phyloP scores from a whole-genome alignment of 2,888 invertebrate species.

The Stenolophus ochropezus region DNA sequence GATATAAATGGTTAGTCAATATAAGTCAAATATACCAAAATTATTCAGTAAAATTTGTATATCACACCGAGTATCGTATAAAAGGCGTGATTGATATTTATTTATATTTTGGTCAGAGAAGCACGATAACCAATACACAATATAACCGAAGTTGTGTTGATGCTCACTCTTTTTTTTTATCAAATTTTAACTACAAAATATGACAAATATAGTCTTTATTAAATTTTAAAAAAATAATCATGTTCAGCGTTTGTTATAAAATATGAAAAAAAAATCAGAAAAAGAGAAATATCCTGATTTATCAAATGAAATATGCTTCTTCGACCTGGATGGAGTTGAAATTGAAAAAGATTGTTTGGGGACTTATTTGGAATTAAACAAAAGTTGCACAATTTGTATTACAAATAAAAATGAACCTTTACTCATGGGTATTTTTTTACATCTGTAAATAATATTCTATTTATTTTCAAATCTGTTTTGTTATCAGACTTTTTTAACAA shows the following conservation, averaged over 20 bases:
- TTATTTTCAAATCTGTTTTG: background rate
- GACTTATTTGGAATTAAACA: background rate
- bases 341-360: background rate
- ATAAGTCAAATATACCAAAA: background rate
- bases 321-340: too few species aligned
- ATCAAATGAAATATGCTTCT: too few species aligned
- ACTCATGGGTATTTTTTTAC: too few species aligned
- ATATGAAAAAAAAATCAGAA: too few species aligned
- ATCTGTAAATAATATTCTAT: background rate
- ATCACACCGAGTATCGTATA: background rate
- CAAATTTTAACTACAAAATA: background rate
- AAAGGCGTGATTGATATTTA: background rate
- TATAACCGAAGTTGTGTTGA: background rate
- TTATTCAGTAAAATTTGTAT: too few species aligned
- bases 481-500: background rate
- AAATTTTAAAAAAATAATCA: background rate
- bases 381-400: background rate
- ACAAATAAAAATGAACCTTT: background rate
- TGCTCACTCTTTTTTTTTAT: background rate
- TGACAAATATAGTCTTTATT: too few species aligned
- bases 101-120: background rate
- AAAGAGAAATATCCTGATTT: too few species aligned
- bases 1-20: background rate
- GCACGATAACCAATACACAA: background rate
- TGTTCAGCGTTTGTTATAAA: background rate